Conservation (phyloP, 1,140 invertebrate species). For the Amyelois transitella region DNA sequence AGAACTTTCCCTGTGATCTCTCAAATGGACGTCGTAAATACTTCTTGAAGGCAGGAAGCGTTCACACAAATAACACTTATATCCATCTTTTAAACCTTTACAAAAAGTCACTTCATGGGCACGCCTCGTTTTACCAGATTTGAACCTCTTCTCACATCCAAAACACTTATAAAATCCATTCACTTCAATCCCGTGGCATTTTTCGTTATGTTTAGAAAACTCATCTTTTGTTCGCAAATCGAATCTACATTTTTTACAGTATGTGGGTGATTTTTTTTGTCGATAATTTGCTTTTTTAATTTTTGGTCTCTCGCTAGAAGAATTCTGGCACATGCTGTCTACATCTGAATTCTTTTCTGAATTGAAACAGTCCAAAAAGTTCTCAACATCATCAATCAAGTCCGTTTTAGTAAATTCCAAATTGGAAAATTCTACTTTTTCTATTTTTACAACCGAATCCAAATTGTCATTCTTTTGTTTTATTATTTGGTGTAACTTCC, state of each 20-base stretch:
- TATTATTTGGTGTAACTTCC: conserved; percentile 32
- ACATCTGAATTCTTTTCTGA: background rate
- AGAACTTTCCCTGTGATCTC: conserved; percentile 40
- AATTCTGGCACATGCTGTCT: background rate
- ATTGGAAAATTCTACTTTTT: conserved; percentile 9
- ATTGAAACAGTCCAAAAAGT: conserved; percentile 9
- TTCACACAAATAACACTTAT: conserved; percentile 44
- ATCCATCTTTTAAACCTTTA: conserved; percentile 54
- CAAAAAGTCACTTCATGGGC: conserved; percentile 52
- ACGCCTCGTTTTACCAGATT: conserved; percentile 33
- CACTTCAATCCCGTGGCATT: conserved; percentile 38
- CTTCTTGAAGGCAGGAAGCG: conserved; percentile 43
- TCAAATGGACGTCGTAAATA: conserved; percentile 46
- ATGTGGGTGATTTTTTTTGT: conserved; percentile 36
- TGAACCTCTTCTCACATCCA: conserved; percentile 53
- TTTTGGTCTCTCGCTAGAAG: conserved; percentile 13
- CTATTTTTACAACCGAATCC: conserved; percentile 17
- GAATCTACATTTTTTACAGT: conserved; percentile 47
- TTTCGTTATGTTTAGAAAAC: conserved; percentile 37
- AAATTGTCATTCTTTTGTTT: conserved; percentile 10
- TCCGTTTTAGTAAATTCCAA: conserved; percentile 4
- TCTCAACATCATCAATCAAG: background rate
- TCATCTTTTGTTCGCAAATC: conserved; percentile 29
- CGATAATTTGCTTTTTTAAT: conserved; percentile 27
- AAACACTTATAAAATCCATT: conserved; percentile 48